These are phyloP conservation scores for Pocillopora damicornis DNA, from an alignment of 64 coral and sea anemone genomes.

Conservation along the genomic window DNA sequence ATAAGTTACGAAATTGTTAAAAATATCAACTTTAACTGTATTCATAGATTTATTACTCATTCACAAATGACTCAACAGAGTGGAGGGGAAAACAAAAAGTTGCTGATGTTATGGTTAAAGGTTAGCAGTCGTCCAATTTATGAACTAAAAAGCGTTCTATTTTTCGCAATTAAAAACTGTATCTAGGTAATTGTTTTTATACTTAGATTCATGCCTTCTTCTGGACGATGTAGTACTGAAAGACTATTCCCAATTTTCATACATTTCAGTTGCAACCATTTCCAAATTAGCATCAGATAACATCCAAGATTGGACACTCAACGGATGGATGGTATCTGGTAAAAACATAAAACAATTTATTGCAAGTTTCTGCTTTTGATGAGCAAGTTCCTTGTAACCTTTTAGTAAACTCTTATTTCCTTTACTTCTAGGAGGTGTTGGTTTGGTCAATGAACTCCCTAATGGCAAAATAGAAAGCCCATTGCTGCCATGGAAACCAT, in stretches of 20 bases:
- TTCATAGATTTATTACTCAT: constrained; percentile 13
- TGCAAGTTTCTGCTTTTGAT: too few relatives aligned
- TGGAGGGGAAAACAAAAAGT: constrained; percentile 4
- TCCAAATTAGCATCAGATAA: not conserved
- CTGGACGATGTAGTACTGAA: too few relatives aligned
- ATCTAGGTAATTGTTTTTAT: too few relatives aligned
- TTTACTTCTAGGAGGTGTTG: constrained; percentile 1
- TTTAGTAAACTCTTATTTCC: not conserved
- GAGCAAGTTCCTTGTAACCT: too few relatives aligned
- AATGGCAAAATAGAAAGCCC: constrained; percentile 20
- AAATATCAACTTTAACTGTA: too few relatives aligned
- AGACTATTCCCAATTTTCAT: not conserved
- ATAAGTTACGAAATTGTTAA: not conserved
- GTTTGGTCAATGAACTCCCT: not conserved
- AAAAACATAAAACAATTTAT: not conserved
- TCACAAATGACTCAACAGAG: not conserved
- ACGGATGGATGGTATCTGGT: constrained; percentile 2
- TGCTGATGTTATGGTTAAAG: constrained; percentile 22
- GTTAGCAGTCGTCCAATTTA: not conserved
- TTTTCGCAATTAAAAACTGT: too few relatives aligned
- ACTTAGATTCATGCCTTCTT: too few relatives aligned
- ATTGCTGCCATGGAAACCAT: constrained; percentile 44
- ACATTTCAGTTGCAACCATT: constrained; percentile 15
- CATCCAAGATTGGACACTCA: constrained; percentile 1
- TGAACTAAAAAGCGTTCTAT: too few relatives aligned